Evolutionary conservation across 2,797 vertebrate genomes (phyloP).

Genomic region (Helostoma temminkii): DNA sequence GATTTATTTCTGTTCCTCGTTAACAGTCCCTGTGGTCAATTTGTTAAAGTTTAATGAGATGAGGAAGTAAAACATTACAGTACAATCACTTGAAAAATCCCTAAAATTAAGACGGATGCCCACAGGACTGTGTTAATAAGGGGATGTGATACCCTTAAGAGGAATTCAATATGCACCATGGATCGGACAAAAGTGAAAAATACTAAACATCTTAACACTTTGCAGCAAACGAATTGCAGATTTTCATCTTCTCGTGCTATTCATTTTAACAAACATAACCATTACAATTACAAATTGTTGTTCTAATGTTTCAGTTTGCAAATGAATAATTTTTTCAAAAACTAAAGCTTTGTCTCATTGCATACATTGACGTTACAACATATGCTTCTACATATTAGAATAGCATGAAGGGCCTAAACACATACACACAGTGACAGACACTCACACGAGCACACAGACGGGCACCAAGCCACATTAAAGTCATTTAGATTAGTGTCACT

Average conservation of each 20-base stretch:
- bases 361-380: slow-evolving; percentile 3
- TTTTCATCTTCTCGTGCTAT: background rate
- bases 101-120: slow-evolving; percentile 40
- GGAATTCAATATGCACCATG: background rate
- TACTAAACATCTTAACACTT: slow-evolving; percentile 9
- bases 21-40: slow-evolving; percentile 44
- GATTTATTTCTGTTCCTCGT: slow-evolving; percentile 50
- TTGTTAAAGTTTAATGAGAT: slow-evolving; percentile 62
- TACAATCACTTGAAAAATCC: slow-evolving; percentile 34
- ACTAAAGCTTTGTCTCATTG: background rate
- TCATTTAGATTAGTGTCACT: slow-evolving; percentile 15
- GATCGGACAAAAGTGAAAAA: background rate
- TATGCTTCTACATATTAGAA: slow-evolving; percentile 29
- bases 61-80: slow-evolving; percentile 42
- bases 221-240: background rate
- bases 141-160: slow-evolving; percentile 10
- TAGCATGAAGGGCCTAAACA: slow-evolving; percentile 25
- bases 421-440: slow-evolving; percentile 24
- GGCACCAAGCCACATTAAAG: slow-evolving; percentile 9
- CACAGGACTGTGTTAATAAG: slow-evolving; percentile 11
- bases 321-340: slow-evolving; percentile 7
- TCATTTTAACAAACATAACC: slow-evolving; percentile 9
- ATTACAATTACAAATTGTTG: background rate
- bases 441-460: slow-evolving; percentile 12
- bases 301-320: background rate